Conservation (phyloP, 2,888 invertebrate species). For the Acleris holmiana region DNA sequence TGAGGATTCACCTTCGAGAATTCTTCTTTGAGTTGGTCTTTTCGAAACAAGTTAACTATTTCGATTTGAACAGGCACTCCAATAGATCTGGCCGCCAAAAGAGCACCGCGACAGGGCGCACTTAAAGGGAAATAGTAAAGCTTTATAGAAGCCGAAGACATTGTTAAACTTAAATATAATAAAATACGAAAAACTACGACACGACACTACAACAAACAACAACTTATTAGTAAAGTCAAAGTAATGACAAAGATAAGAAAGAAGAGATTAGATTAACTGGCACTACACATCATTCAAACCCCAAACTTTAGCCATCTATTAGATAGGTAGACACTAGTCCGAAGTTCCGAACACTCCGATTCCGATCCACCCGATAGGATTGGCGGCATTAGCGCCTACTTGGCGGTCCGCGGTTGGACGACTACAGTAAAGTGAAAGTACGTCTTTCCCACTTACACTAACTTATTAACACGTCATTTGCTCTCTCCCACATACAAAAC, state of each 20-base stretch:
- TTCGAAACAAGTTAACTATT: conserved; percentile 82
- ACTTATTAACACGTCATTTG: no score
- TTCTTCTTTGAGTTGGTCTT: conserved; percentile 83
- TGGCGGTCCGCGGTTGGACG: no score
- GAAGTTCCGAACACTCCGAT: no score
- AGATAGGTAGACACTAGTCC: no score
- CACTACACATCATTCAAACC: no score
- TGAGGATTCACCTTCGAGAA: conserved; percentile 87
- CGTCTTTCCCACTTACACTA: no score
- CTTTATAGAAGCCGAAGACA: conserved; percentile 55
- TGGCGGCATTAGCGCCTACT: no score
- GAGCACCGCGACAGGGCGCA: conserved; percentile 86
- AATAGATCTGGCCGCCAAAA: conserved; percentile 84
- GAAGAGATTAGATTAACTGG: no score
- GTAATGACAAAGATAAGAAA: neutral
- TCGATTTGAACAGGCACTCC: conserved; percentile 79
- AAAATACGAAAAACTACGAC: neutral
- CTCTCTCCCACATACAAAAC: neutral
- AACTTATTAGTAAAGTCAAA: neutral
- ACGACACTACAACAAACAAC: neutral
- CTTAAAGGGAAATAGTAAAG: conserved; percentile 86
- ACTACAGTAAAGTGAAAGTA: no score
- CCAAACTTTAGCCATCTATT: no score
- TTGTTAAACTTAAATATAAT: neutral
- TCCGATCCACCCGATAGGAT: no score